These are phyloP conservation scores for Trinectes maculatus DNA, from an alignment of 2,113 vertebrate genomes.

Conservation along the genomic window DNA sequence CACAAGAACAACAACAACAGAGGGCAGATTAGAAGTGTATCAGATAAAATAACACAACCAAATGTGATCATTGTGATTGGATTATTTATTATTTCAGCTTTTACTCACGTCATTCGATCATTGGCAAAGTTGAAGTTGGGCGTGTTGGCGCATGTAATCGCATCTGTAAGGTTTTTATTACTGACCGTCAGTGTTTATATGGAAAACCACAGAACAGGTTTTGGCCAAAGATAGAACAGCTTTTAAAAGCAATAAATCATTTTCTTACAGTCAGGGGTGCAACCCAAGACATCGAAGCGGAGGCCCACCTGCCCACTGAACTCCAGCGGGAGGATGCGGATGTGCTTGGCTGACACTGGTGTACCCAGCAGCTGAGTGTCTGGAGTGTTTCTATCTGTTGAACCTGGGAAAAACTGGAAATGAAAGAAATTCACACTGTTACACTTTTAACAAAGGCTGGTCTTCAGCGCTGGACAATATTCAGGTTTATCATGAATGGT, in stretches of 20 bases:
- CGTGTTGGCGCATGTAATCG: slow-evolving; percentile 69
- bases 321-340: slow-evolving; percentile 75
- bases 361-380: slow-evolving; percentile 80
- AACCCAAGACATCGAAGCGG: slow-evolving; percentile 82
- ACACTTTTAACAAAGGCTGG: too few relatives aligned
- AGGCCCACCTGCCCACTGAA: slow-evolving; percentile 71
- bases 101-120: slow-evolving; percentile 75
- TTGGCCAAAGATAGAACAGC: background rate
- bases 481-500: background rate
- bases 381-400: slow-evolving; percentile 65
- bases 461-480: background rate
- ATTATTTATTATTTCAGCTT: background rate
- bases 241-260: background rate
- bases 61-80: too few relatives aligned
- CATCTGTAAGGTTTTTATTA: slow-evolving; percentile 67
- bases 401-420: slow-evolving; percentile 73
- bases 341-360: slow-evolving; percentile 70
- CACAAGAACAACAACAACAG: background rate
- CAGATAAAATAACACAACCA: background rate
- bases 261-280: slow-evolving; percentile 78
- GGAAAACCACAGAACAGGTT: background rate
- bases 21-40: background rate
- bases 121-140: slow-evolving; percentile 67
- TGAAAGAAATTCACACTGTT: background rate
- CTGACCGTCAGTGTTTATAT: background rate